Percentiles rank a stretch among this genome's conserved stretches.
Evolutionary conservation across 2,797 vertebrate genomes (phyloP).

Genomic region (Xerus rutilus): DNA sequence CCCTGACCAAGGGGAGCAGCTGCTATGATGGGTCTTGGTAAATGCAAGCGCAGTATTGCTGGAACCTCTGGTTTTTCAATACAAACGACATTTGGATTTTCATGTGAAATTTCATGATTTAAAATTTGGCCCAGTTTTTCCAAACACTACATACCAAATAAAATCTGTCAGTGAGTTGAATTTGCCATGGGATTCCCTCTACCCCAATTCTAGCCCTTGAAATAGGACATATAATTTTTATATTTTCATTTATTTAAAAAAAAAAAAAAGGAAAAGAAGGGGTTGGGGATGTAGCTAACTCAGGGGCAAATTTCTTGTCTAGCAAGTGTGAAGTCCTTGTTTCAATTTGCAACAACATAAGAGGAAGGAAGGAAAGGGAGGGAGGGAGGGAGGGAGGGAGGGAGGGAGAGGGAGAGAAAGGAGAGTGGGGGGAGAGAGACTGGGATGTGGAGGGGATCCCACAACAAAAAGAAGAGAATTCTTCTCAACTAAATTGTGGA

Average conservation of each 20-base stretch:
- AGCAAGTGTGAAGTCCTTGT: too few relatives aligned
- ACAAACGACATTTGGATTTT: background rate
- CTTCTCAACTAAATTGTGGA: background rate
- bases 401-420: too few relatives aligned
- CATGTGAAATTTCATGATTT: constrained; percentile 20
- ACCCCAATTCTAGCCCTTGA: background rate
- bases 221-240: constrained; percentile 17
- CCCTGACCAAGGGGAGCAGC: too few relatives aligned
- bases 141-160: background rate
- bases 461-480: background rate
- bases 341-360: too few relatives aligned
- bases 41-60: background rate
- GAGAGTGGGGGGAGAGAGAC: too few relatives aligned
- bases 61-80: background rate
- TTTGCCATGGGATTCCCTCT: background rate
- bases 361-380: background rate
- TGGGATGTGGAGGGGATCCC: too few relatives aligned
- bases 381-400: too few relatives aligned
- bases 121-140: background rate
- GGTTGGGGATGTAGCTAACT: background rate
- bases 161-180: background rate
- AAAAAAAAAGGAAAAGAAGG: background rate
- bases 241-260: background rate
- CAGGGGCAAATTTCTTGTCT: background rate
- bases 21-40: background rate